Conservation (phyloP, 2,888 invertebrate species). For the Anagyrus pseudococci region DNA sequence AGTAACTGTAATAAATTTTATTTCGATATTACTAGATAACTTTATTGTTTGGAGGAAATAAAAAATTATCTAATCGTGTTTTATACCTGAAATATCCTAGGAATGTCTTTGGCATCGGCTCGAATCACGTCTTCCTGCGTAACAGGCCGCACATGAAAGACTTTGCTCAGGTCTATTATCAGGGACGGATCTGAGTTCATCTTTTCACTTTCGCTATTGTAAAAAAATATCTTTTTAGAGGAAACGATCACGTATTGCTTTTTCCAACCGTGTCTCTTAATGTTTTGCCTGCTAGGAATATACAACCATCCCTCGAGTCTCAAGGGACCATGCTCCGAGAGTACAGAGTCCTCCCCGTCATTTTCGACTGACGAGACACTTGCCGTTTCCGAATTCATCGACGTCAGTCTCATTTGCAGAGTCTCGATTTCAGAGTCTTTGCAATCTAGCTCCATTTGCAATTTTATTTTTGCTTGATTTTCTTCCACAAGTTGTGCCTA, state of each 20-base stretch:
- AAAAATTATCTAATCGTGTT: conserved; percentile 12
- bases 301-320: conserved; percentile 94
- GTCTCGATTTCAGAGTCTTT: conserved; percentile 97
- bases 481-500: conserved; percentile 81
- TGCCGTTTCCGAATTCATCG: conserved; percentile 84
- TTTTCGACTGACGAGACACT: conserved; percentile 91
- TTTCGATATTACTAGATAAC: background rate
- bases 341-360: conserved; percentile 76
- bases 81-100: conserved; percentile 88
- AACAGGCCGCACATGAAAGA: conserved; percentile 97
- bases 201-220: conserved; percentile 92
- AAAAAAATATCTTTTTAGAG: conserved; percentile 96
- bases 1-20: conserved; percentile 70
- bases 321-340: conserved; percentile 68
- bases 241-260: conserved; percentile 97
- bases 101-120: conserved; percentile 98
- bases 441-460: conserved; percentile 96
- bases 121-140: conserved; percentile 99
- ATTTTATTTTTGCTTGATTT: conserved; percentile 75
- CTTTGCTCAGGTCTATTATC: conserved; percentile 96
- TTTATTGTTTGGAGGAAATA: background rate
- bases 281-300: conserved; percentile 94
- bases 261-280: conserved; percentile 94
- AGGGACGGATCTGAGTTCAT: conserved; percentile 93
- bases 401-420: conserved; percentile 82